phyloP scores from a whole-genome alignment of 2,888 invertebrate species.

The Cartodere bifasciata region DNA sequence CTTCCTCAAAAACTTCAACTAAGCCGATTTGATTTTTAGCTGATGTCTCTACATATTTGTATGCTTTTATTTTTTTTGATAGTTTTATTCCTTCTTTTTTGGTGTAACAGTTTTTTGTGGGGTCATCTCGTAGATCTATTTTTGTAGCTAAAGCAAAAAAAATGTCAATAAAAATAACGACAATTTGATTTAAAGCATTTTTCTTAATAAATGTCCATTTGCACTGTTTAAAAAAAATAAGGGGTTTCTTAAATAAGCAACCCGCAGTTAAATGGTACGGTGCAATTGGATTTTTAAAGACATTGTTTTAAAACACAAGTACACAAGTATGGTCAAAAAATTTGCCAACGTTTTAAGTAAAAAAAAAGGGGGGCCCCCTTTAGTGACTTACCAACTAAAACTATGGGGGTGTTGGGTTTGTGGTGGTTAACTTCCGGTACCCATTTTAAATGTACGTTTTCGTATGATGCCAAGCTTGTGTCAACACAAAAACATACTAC shows the following conservation, averaged over 20 bases:
- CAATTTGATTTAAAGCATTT: too few species aligned
- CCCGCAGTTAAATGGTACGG: too few species aligned
- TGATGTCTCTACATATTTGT: slow-evolving; percentile 31
- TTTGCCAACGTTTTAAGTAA: too few species aligned
- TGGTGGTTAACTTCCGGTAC: slow-evolving; percentile 80
- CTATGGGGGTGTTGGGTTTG: slow-evolving; percentile 66
- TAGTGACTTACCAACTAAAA: slow-evolving; percentile 64
- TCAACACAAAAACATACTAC: slow-evolving; percentile 80
- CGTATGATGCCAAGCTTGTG: slow-evolving; percentile 66
- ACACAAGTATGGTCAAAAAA: too few species aligned
- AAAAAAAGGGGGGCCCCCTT: too few species aligned
- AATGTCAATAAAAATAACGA: neutral
- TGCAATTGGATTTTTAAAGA: too few species aligned
- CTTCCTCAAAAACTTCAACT: slow-evolving; percentile 29
- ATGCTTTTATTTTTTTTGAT: slow-evolving; percentile 41
- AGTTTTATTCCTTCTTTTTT: slow-evolving; percentile 66
- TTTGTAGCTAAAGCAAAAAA: slow-evolving; percentile 54
- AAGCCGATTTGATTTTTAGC: slow-evolving; percentile 29
- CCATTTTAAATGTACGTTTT: slow-evolving; percentile 80
- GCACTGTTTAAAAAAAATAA: too few species aligned
- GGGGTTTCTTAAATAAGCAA: too few species aligned
- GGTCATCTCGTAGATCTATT: slow-evolving; percentile 53
- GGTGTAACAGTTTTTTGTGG: slow-evolving; percentile 46
- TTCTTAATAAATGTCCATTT: too few species aligned
- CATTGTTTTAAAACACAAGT: too few species aligned